phyloP scores from a whole-genome alignment of 2,888 invertebrate species.

The Amblyjoppa proteus region DNA sequence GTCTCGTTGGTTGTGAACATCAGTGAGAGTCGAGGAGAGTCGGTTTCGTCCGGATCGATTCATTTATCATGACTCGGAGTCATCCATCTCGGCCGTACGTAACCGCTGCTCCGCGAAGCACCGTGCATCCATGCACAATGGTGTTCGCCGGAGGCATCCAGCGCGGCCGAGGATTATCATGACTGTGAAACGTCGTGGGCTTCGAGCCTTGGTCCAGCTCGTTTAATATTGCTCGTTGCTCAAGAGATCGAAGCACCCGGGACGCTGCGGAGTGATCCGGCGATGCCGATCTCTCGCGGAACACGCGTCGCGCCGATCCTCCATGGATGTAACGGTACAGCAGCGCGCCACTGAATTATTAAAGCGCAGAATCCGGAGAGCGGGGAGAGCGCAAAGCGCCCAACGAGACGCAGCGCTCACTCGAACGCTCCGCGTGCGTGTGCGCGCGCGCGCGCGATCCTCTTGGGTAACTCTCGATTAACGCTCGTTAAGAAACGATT shows the following conservation, averaged over 20 bases:
- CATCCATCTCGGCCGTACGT: constrained; percentile 61
- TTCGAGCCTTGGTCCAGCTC: constrained; percentile 30
- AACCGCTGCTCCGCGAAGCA: constrained; percentile 20
- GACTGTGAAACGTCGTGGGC: constrained; percentile 32
- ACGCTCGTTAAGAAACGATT: constrained; percentile 54
- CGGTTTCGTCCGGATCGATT: constrained; percentile 57
- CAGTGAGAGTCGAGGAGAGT: constrained; percentile 31
- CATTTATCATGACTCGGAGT: constrained; percentile 60
- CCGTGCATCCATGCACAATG: constrained; percentile 20
- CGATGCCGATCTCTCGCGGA: constrained; percentile 35
- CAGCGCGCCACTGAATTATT: constrained; percentile 52
- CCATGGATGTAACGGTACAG: constrained; percentile 33
- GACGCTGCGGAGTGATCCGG: constrained; percentile 16
- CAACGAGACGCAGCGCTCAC: constrained; percentile 20
- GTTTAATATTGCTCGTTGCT: constrained; percentile 63
- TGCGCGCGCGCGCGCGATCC: not conserved
- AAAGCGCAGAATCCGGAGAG: constrained; percentile 11
- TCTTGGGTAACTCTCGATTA: constrained; percentile 36
- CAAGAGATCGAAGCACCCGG: constrained; percentile 37
- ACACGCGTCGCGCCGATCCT: constrained; percentile 21
- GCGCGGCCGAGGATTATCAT: constrained; percentile 18
- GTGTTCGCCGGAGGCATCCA: not conserved
- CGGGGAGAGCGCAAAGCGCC: not conserved
- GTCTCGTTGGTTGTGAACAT: constrained; percentile 9
- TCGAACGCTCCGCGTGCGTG: not conserved